These are phyloP conservation scores for Bufo bufo DNA, from an alignment of 2,113 vertebrate genomes.

Conservation along the genomic window DNA sequence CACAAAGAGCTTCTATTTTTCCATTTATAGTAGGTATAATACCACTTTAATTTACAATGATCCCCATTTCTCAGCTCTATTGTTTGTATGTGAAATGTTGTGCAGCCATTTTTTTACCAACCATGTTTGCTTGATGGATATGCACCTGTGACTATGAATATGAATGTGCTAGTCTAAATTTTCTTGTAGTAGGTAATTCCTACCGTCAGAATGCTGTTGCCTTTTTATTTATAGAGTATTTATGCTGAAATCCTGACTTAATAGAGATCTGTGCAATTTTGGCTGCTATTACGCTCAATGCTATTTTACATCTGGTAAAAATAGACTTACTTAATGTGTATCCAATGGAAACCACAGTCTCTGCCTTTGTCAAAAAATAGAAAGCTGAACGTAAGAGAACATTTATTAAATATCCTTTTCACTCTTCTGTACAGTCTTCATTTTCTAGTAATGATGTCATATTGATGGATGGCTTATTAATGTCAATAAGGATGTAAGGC, in stretches of 20 bases:
- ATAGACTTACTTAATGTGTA: constrained; percentile 6
- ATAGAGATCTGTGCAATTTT: background rate
- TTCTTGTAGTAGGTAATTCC: background rate
- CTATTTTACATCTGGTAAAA: constrained; percentile 18
- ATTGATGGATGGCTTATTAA: background rate
- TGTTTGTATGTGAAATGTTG: too few species aligned
- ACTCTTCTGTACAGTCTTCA: background rate
- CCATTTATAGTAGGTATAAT: too few species aligned
- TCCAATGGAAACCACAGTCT: constrained; percentile 6
- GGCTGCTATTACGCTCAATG: background rate
- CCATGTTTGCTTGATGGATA: too few species aligned
- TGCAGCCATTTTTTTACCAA: too few species aligned
- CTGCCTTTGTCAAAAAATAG: background rate
- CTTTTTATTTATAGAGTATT: constrained; percentile 14
- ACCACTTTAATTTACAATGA: too few species aligned
- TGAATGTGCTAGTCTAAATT: too few species aligned
- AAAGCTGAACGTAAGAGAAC: background rate
- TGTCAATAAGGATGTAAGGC: background rate
- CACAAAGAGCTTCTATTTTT: too few species aligned
- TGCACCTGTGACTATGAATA: too few species aligned
- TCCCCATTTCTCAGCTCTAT: too few species aligned
- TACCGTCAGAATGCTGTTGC: background rate
- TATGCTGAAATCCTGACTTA: background rate
- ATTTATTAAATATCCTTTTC: background rate
- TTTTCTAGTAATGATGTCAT: background rate